Evolutionary conservation across 1,140 invertebrate genomes (phyloP), one percentile per base, ranked within the genome.

Genomic region (Euwallacea similis): DNA sequence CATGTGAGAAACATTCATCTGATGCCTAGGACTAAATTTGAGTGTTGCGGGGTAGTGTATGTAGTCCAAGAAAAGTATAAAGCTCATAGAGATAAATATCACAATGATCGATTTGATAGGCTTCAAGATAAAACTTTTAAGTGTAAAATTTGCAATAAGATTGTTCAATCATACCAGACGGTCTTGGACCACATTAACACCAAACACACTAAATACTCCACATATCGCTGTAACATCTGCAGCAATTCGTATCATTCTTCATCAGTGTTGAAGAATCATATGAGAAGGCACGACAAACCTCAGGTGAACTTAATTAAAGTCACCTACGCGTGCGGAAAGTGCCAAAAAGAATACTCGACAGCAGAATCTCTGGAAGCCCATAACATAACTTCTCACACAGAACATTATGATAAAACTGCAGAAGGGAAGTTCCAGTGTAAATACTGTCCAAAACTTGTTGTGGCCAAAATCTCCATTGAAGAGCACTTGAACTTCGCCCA

Each of bases 71-170:
- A 58, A 58, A 71, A 60, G 15, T 71, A 53, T 33, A 13, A 59
- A 7, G 8, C 11, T 7, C 69, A 71, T 21, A 21, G 44, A 41
- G 33, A 71, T 13, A 71, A 71, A 42, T 71, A 59, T 43, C 69
- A 71, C 21, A 71, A 65, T 13, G 63, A 71, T 7, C 42, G 60
- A 6, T 46, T 65, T 10, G 63, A 71, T 7, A 42, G 69, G 21
- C 13, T 59, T 10, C 6, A 21, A 2, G 60, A 59, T 58, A 53
- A 43, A 7, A 13, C 8, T 3, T 69, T 66, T 42, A 8, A 69
- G 42, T 75, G 73, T 58, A 75, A 73, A 63, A 68, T 55, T 13
- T 75, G 73, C 63, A 11, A 63, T 15, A 75, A 70, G 60, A 55
- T 42, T 10, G 61, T 75, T 9, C 16, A 54, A 15, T 62, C 70